Evolutionary conservation across 2,113 vertebrate species (phyloP), one percentile per base, ranked within the genome.

Genomic region (Gobiocypris rarus): DNA sequence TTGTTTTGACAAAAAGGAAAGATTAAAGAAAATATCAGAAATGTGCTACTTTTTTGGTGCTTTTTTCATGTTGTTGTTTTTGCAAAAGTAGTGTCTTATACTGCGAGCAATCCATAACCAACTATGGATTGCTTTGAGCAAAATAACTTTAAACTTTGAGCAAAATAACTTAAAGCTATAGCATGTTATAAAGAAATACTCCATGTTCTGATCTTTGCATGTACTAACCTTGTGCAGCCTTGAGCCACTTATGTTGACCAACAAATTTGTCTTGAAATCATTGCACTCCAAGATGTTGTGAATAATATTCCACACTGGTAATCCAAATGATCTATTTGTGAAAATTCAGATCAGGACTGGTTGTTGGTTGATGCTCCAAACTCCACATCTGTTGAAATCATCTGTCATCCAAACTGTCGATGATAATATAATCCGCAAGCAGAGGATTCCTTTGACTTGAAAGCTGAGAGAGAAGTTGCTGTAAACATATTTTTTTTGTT

Each of bases 11-110:
- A 87, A 63, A 83, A 87, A 85, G 81, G 65, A 83, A 77, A 75
- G 80, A 84, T 87, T 88, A 88, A 87, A 86, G 81, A 84, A 83
- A 87, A 85, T 83, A 65, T 85, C 73, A 82, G 87, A 88, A 87
- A 89, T 34, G 52, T 54, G 58, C n/a, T 31, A 75, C 63, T 63
- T 54, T 54, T 52, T 67, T 74, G 79, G 75, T 87, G 74, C 45
- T 78, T 83, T 77, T 73, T 81, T n/a, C 45, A 38, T 34, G 24
- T 22, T 59, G 28, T 63, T 86, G 10, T 69, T 31, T 58, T 38
- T 28, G 15, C n/a, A 43, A 73, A 83, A 83, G 3, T 26, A 48
- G 28, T 67, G 43, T 59, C 10, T 63, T 38, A 59, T 41, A 10
- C 22, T 9, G 38, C 22, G 11, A 65, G 45, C 13, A 75, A 75